Conservation (phyloP, 1,140 invertebrate species). For the Acromyrmex echinatior region DNA sequence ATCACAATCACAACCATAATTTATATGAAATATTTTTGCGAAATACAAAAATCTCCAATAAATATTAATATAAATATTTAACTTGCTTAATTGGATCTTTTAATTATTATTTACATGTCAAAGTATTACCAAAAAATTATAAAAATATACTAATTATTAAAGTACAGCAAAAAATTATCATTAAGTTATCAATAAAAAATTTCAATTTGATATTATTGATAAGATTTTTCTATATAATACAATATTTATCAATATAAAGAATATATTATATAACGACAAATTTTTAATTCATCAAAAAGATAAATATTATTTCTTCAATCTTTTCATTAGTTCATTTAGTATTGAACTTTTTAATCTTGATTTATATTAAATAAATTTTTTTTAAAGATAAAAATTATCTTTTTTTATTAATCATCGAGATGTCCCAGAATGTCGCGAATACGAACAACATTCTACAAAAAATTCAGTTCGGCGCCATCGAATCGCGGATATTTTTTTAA, state of each 20-base stretch:
- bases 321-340: background rate
- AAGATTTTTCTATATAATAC: background rate
- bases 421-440: slow-evolving; percentile 14
- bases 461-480: slow-evolving; percentile 50
- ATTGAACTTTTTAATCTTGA: background rate
- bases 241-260: background rate
- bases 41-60: background rate
- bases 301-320: background rate
- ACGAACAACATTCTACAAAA: slow-evolving; percentile 27
- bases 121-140: slow-evolving; percentile 1
- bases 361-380: background rate
- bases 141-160: too few relatives aligned
- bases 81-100: background rate
- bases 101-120: background rate
- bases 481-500: slow-evolving; percentile 75
- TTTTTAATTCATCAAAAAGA: background rate
- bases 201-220: background rate
- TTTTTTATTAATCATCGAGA: slow-evolving; percentile 31
- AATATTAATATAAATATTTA: slow-evolving; percentile 24
- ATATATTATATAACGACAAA: background rate
- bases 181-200: background rate
- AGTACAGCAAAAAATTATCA: background rate
- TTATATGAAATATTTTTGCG: background rate
- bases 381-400: background rate
- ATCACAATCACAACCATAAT: too few relatives aligned